phyloP scores from a whole-genome alignment of 1,140 invertebrate genomes.

The Philaenus spumarius region DNA sequence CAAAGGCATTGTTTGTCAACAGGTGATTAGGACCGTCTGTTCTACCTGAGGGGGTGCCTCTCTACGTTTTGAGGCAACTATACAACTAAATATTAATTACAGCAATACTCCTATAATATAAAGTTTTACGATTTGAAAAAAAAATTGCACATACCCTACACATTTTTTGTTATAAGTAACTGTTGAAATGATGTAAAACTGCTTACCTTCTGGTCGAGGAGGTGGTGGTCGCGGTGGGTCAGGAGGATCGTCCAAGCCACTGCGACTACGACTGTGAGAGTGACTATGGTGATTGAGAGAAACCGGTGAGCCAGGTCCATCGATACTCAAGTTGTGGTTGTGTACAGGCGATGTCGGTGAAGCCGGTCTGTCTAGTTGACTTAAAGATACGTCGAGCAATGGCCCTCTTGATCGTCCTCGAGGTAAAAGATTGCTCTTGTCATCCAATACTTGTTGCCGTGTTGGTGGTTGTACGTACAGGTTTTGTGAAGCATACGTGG shows the following conservation, averaged over 20 bases:
- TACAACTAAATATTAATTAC: too few species aligned
- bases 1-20: too few species aligned
- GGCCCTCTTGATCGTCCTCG: conserved; percentile 63
- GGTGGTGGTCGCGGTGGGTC: conserved; percentile 80
- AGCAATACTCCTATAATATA: too few species aligned
- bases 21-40: too few species aligned
- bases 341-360: conserved; percentile 28
- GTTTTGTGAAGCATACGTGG: conserved; percentile 77
- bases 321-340: conserved; percentile 9
- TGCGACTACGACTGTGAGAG: conserved; percentile 33
- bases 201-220: conserved; percentile 72
- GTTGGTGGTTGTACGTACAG: conserved; percentile 86
- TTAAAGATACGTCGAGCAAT: conserved; percentile 54
- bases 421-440: conserved; percentile 62
- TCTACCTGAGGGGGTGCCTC: too few species aligned
- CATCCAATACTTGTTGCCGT: conserved; percentile 45
- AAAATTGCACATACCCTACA: too few species aligned
- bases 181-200: too few species aligned
- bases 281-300: conserved; percentile 22
- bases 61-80: too few species aligned
- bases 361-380: conserved; percentile 49
- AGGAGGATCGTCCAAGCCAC: conserved; percentile 31
- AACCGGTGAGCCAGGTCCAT: conserved; percentile 10
- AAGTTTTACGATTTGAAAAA: too few species aligned
- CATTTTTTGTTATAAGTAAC: too few species aligned